Conservation (phyloP, 1,140 invertebrate species). For the Tenebrio molitor region DNA sequence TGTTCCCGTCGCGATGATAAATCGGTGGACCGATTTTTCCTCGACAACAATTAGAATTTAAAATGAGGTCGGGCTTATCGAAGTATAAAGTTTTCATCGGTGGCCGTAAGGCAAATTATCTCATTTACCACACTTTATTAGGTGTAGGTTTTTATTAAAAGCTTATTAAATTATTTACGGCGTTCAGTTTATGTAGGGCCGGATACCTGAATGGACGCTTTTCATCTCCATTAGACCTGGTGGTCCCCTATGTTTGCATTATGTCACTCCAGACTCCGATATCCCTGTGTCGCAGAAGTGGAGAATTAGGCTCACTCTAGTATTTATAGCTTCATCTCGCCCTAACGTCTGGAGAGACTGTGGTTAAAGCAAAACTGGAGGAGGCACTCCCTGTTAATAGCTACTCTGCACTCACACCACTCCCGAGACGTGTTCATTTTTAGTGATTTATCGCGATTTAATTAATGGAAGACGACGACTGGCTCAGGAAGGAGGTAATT, state of each 20-base stretch:
- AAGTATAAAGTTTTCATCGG: slow-evolving; percentile 22
- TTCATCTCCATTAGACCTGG: slow-evolving; percentile 42
- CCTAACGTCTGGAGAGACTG: slow-evolving; percentile 23
- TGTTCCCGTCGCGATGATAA: slow-evolving; percentile 3
- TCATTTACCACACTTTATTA: slow-evolving; percentile 41
- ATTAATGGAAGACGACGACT: slow-evolving; percentile 33
- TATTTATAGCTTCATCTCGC: slow-evolving; percentile 39
- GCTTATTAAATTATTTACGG: slow-evolving; percentile 43
- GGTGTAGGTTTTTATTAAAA: slow-evolving; percentile 43
- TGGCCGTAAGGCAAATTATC: slow-evolving; percentile 40
- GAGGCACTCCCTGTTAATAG: slow-evolving; percentile 23
- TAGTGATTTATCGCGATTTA: slow-evolving; percentile 41
- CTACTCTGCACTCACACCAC: slow-evolving; percentile 19
- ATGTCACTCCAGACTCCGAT: slow-evolving; percentile 33
- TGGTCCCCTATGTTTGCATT: slow-evolving; percentile 37
- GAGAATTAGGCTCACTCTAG: slow-evolving; percentile 37
- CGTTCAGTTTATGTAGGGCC: background rate
- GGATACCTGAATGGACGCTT: slow-evolving; percentile 40
- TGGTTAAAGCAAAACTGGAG: slow-evolving; percentile 7
- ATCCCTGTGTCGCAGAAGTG: slow-evolving; percentile 34
- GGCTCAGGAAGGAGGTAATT: slow-evolving; percentile 25
- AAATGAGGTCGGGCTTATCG: slow-evolving; percentile 28
- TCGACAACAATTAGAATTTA: slow-evolving; percentile 28
- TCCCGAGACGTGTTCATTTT: slow-evolving; percentile 25
- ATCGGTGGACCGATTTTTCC: slow-evolving; percentile 26